Evolutionary conservation across 2,113 vertebrate species (phyloP).

Genomic region (Apaloderma vittatum): DNA sequence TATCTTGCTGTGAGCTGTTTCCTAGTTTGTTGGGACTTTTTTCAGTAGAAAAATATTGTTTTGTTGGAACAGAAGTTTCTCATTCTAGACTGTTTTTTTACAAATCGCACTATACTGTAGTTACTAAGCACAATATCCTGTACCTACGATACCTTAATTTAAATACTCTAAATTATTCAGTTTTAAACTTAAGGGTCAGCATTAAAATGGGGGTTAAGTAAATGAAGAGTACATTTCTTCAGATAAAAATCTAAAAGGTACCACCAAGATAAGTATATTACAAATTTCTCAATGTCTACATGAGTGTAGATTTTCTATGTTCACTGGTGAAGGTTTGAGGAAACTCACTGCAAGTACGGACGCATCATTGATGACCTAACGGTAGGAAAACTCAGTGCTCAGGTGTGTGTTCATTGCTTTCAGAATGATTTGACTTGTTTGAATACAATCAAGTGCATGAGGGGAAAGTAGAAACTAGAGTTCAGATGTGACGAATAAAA

Average conservation of each 20-base stretch:
- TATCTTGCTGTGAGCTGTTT: not conserved
- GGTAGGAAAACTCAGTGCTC: not conserved
- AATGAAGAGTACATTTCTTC: not conserved
- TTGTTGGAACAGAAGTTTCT: not conserved
- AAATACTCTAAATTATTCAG: not conserved
- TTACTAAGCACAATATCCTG: not conserved
- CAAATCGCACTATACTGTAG: not conserved
- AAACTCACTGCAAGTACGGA: accelerated
- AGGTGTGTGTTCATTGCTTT: not conserved
- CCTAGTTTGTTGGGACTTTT: accelerated
- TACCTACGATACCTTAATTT: not conserved
- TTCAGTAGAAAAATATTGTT: not conserved
- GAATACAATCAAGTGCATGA: not conserved
- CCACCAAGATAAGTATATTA: not conserved
- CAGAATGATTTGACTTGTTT: not conserved
- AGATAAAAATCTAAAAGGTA: not conserved
- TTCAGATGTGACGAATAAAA: conserved; percentile 1
- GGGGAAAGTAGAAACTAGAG: not conserved
- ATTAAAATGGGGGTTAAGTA: not conserved
- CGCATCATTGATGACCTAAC: not conserved
- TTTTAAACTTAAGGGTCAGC: not conserved
- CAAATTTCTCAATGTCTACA: not conserved
- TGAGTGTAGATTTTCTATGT: not conserved
- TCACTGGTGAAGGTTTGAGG: not conserved
- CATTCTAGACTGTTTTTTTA: not conserved